Percentiles rank a stretch among this genome's conserved stretches.
phyloP scores from a whole-genome alignment of 2,888 invertebrate species.

The Platynereis dumerilii region DNA sequence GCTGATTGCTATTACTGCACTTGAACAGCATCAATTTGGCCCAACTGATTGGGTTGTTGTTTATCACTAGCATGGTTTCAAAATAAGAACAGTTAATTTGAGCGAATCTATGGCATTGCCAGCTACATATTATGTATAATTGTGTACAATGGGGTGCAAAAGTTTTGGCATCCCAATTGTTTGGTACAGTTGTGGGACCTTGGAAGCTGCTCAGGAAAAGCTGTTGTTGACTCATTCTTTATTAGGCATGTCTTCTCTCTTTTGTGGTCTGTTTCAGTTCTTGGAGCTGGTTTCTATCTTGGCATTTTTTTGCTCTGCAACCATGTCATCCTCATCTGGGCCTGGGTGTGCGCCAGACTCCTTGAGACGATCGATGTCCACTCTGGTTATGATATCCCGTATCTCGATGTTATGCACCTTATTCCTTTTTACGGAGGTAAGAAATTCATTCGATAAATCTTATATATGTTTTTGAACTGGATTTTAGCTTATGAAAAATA shows the following conservation, averaged over 20 bases:
- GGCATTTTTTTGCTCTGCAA: constrained; percentile 44
- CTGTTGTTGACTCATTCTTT: too few species aligned
- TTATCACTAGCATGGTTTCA: too few species aligned
- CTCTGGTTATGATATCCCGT: constrained; percentile 48
- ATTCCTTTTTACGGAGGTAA: constrained; percentile 49
- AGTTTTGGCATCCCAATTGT: background rate
- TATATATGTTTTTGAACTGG: background rate
- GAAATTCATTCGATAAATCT: constrained; percentile 5
- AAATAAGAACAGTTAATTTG: too few species aligned
- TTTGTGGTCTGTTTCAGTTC: too few species aligned
- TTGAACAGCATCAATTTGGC: too few species aligned
- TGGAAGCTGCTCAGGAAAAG: too few species aligned
- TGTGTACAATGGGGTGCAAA: background rate
- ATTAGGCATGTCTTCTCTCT: too few species aligned
- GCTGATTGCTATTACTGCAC: too few species aligned
- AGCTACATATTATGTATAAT: too few species aligned
- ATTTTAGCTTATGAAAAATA: background rate
- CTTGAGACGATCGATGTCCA: constrained; percentile 51
- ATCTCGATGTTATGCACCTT: constrained; percentile 44
- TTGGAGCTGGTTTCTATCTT: constrained; percentile 47
- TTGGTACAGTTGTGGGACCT: background rate
- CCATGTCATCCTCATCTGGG: constrained; percentile 46
- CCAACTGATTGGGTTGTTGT: too few species aligned
- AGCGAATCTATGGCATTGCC: too few species aligned
- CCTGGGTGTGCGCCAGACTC: constrained; percentile 44